Evolutionary conservation across 2,113 vertebrate genomes (phyloP).

Genomic region (Crotalus horridus): DNA sequence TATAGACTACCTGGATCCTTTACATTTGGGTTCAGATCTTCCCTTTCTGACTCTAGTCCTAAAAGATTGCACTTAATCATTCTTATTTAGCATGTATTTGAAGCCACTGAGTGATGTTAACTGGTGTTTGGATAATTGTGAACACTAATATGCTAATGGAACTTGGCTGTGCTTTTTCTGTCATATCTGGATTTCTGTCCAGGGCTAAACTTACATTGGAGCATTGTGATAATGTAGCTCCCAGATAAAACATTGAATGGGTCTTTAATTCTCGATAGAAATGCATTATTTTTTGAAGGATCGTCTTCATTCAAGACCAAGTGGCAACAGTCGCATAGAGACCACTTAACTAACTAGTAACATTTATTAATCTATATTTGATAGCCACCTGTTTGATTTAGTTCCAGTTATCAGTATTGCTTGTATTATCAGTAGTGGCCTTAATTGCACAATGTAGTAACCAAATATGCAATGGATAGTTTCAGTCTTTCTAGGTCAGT

Average conservation of each 20-base stretch:
- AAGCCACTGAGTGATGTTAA: background rate
- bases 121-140: background rate
- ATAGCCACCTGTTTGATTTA: background rate
- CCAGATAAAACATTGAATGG: background rate
- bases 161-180: background rate
- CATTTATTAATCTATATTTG: background rate
- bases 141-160: background rate
- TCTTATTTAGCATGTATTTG: background rate
- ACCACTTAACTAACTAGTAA: background rate
- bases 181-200: background rate
- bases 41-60: background rate
- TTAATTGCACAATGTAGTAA: conserved; percentile 19
- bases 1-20: background rate
- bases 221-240: background rate
- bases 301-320: background rate
- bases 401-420: background rate
- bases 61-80: background rate
- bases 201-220: background rate
- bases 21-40: background rate
- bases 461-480: background rate
- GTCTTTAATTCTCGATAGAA: background rate
- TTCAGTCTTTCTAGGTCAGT: background rate
- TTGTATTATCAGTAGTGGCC: background rate
- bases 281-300: background rate
- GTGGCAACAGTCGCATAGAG: background rate